These are phyloP conservation scores for Fratercula arctica DNA, from an alignment of 2,797 vertebrate species.

Conservation along the genomic window DNA sequence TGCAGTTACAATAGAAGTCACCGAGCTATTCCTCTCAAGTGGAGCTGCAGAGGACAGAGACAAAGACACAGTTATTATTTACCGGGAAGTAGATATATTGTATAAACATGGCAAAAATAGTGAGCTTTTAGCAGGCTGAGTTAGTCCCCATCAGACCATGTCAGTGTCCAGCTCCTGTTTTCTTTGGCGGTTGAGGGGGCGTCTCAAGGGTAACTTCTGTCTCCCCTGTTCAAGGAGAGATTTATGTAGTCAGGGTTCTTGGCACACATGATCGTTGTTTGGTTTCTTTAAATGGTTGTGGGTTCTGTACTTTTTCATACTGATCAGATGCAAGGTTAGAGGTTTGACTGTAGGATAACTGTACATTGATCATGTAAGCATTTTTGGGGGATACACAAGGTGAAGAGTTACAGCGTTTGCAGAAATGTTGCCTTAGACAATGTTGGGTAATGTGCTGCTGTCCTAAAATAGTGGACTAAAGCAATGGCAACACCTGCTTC, in stretches of 20 bases:
- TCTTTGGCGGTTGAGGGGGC: not conserved
- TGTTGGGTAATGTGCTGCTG: not conserved
- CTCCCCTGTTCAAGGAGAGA: not conserved
- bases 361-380: not conserved
- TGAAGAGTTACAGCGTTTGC: not conserved
- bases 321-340: not conserved
- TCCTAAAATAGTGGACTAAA: constrained; percentile 23
- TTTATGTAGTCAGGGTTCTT: not conserved
- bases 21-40: not conserved
- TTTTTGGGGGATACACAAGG: not conserved
- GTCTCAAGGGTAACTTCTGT: not conserved
- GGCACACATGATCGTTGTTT: not conserved
- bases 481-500: not conserved
- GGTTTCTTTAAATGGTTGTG: not conserved
- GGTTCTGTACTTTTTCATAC: not conserved
- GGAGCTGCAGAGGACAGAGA: not conserved
- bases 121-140: not conserved
- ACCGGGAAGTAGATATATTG: not conserved
- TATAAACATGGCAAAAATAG: not conserved
- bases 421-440: not conserved
- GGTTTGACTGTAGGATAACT: not conserved
- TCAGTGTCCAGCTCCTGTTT: not conserved
- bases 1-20: not conserved
- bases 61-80: not conserved
- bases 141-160: not conserved